Base-by-base conservation (phyloP, 2,797 vertebrate genomes). In the Falco columbarius region DNA sequence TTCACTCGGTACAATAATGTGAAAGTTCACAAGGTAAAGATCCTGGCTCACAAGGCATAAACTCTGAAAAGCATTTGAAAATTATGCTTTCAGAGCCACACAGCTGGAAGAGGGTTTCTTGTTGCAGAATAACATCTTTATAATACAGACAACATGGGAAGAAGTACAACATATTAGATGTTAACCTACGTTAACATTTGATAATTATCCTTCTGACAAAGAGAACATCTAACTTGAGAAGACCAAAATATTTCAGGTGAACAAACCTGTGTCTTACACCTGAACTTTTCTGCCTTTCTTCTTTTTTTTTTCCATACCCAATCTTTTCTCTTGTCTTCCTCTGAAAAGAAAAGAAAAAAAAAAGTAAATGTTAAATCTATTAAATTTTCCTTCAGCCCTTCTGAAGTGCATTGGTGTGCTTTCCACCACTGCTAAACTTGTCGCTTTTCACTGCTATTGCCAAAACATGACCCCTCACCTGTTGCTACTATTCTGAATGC, bases 11-110 rank as follows among this genome's bases (percentile, higher is more conserved):
- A 75, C 55, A 89, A 27, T 92, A 90, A 95, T 67, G 55, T 85
- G 83, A 86, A 96, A 95, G 82, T 95, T 97, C 87, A 82, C 52
- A 86, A 93, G 56, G 73, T 84, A 84, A 95, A 95, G 23, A 90
- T 52, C 19, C 49, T 90, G 84, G 38, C 52, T 92, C 63, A 81
- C 51, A 27, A 73, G 29, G 29, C 36, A 63, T 76, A 95, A 93
- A 75, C n/a, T 90, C 75, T 68, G 44, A 76, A 95, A 87, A 94
- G 3, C 30, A 52, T 90, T 95, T 75, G 32, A 70, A 96, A 94
- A 95, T 75, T 36, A 79, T 68, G 9, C 27, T 88, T 89, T 73
- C 54, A 93, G 62, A 84, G 6, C 13, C 18, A 47, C 24, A 81
- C 10, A 75, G 19, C n/a, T 79, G 26, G 72, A 93, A 88, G 27